phyloP scores from a whole-genome alignment of 2,113 vertebrate species.

The Fukomys damarensis region DNA sequence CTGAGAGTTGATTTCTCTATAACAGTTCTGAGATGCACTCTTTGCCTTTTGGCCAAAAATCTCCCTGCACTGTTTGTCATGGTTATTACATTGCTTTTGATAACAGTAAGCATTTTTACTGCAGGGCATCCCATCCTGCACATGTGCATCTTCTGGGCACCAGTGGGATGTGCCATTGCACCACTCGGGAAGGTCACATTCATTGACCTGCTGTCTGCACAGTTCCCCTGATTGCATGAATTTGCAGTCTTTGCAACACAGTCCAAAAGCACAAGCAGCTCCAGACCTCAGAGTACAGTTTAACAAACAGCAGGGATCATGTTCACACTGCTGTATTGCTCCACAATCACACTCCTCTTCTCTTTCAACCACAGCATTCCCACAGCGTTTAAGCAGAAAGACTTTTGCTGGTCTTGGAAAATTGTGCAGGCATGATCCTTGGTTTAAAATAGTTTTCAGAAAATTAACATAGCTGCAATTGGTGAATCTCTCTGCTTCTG shows the following conservation, averaged over 20 bases:
- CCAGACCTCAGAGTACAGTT: constrained; percentile 60
- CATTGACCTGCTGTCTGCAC: constrained; percentile 66
- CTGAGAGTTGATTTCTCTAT: constrained; percentile 68
- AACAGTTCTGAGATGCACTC: constrained; percentile 71
- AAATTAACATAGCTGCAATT: constrained; percentile 68
- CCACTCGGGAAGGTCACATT: constrained; percentile 78
- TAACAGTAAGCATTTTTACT: constrained; percentile 63
- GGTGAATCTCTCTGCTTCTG: constrained; percentile 52
- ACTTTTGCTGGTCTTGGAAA: neutral
- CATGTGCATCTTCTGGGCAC: constrained; percentile 73
- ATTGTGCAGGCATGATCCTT: constrained; percentile 63
- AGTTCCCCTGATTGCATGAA: constrained; percentile 42
- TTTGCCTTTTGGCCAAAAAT: constrained; percentile 75
- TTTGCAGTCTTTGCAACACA: constrained; percentile 75
- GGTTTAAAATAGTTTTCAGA: constrained; percentile 8
- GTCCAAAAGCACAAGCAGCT: constrained; percentile 72
- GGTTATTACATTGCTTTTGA: constrained; percentile 61
- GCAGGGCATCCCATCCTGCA: constrained; percentile 72
- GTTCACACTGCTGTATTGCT: constrained; percentile 45
- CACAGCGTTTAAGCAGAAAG: constrained; percentile 60
- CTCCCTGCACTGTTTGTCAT: constrained; percentile 60
- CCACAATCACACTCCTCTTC: constrained; percentile 77
- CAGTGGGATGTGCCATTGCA: constrained; percentile 71
- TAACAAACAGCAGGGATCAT: constrained; percentile 68
- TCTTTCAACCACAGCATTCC: constrained; percentile 61